Conservation (phyloP, 2,888 invertebrate genomes). For the Onthophagus sagittarius region DNA sequence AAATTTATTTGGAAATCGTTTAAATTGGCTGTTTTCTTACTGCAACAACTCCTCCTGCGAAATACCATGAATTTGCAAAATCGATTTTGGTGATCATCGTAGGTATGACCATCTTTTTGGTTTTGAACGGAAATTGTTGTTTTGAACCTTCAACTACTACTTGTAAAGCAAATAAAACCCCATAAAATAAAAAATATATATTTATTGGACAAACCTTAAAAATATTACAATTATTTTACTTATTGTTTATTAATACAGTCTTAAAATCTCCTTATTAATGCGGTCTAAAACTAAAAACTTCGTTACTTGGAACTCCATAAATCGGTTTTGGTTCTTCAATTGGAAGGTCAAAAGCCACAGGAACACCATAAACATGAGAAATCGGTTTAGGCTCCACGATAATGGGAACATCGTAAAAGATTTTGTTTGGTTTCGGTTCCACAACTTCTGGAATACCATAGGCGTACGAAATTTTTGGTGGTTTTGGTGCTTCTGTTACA, state of each 20-base stretch:
- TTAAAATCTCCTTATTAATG: too few relatives aligned
- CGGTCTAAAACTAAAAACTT: background rate
- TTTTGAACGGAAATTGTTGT: too few relatives aligned
- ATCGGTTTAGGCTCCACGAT: background rate
- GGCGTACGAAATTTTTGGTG: background rate
- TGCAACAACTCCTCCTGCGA: too few relatives aligned
- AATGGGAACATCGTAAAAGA: background rate
- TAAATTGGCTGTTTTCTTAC: too few relatives aligned
- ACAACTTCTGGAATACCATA: background rate
- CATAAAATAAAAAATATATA: background rate
- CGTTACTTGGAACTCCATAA: background rate
- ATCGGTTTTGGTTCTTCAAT: background rate
- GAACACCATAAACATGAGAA: background rate
- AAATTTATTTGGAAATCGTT: too few relatives aligned
- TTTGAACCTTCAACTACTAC: too few relatives aligned
- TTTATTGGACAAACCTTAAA: too few relatives aligned
- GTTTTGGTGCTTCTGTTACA: background rate
- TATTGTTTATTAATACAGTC: too few relatives aligned
- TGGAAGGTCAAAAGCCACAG: background rate
- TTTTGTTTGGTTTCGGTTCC: background rate
- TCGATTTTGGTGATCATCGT: too few relatives aligned
- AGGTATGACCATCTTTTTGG: too few relatives aligned
- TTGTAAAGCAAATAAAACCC: background rate
- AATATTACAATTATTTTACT: too few relatives aligned
- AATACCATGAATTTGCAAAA: too few relatives aligned